phyloP scores from a whole-genome alignment of 2,113 vertebrate genomes.

The Strix uralensis region DNA sequence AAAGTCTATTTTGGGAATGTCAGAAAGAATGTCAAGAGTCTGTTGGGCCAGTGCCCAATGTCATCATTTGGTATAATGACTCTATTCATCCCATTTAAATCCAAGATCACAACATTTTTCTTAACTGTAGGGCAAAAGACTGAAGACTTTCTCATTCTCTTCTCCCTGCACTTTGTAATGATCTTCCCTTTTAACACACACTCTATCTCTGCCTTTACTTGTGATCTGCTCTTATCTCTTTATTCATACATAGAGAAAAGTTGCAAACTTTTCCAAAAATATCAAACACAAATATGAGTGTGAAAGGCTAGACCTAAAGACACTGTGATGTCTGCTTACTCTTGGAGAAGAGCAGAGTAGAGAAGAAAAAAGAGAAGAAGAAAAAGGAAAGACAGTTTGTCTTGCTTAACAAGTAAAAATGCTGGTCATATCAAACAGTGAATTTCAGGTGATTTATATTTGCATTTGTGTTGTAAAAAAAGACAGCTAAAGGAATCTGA shows the following conservation, averaged over 20 bases:
- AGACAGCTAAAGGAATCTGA: neutral
- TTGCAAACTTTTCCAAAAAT: neutral
- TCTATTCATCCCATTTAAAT: conserved; percentile 3
- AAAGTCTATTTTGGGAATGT: conserved; percentile 45
- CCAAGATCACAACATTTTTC: neutral
- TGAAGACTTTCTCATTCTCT: neutral
- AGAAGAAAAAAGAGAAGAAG: neutral
- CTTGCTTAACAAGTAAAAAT: neutral
- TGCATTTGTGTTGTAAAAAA: neutral
- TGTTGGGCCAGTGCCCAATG: neutral
- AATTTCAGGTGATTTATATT: neutral
- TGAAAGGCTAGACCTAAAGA: neutral
- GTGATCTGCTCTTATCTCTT: neutral
- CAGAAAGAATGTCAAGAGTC: conserved; percentile 51
- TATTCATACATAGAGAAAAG: neutral
- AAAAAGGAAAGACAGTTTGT: neutral
- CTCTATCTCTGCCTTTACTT: neutral
- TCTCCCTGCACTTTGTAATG: neutral
- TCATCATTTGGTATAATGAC: neutral
- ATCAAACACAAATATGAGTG: neutral
- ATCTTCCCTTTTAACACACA: neutral
- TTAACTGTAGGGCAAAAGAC: neutral
- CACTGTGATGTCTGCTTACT: neutral
- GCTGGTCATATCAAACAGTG: neutral
- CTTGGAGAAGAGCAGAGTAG: neutral